Conservation (phyloP, 2,797 vertebrate species). For the Megaceryle alcyon region DNA sequence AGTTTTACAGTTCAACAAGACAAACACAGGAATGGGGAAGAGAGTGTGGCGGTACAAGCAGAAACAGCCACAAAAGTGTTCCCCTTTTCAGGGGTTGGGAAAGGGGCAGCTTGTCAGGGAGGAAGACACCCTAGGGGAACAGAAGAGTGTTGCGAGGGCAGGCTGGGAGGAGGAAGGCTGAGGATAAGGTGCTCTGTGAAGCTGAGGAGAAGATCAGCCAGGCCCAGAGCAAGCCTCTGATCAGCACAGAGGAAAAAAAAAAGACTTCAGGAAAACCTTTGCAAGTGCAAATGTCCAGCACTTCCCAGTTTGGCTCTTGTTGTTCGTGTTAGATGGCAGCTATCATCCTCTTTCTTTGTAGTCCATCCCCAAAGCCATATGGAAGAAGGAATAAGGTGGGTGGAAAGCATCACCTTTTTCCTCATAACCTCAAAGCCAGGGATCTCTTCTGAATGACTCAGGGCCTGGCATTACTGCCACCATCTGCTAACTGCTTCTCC, state of each 20-base stretch:
- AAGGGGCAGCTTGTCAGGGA: not conserved
- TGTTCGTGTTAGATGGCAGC: not conserved
- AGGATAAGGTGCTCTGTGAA: not conserved
- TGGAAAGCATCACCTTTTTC: constrained; percentile 57
- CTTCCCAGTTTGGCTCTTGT: not conserved
- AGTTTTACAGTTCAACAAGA: not conserved
- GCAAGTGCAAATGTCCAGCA: not conserved
- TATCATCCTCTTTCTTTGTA: not conserved
- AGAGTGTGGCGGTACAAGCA: not conserved
- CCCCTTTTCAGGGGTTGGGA: not conserved
- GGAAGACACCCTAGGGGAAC: not conserved
- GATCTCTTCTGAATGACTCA: not conserved
- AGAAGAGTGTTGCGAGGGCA: rapidly evolving
- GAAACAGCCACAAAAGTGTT: not conserved
- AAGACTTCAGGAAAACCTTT: not conserved
- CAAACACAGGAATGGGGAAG: not conserved
- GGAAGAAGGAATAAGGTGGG: constrained; percentile 48
- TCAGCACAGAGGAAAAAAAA: not conserved
- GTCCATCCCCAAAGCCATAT: constrained; percentile 36
- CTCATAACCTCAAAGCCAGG: not conserved
- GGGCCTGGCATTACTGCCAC: constrained; percentile 9
- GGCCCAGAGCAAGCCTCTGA: not conserved
- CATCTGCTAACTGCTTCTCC: constrained; percentile 23
- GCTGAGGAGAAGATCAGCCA: not conserved
- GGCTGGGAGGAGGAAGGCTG: not conserved